Percentiles rank a stretch among this genome's conserved stretches.
Conservation (phyloP, 2,888 invertebrate species). For the Clusia tigrina region DNA sequence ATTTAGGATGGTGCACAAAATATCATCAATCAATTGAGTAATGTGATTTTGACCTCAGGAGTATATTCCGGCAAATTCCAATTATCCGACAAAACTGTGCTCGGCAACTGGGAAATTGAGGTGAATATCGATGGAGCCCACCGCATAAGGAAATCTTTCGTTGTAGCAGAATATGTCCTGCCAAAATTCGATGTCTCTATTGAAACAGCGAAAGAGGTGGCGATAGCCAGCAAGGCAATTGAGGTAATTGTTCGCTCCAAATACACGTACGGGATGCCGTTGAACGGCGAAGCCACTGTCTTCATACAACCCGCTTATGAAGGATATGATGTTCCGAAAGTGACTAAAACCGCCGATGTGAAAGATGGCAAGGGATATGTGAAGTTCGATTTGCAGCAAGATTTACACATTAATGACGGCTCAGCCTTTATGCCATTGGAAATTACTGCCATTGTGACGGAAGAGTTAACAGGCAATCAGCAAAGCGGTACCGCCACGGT, state of each 20-base stretch:
- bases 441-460: conserved; percentile 88
- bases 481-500: conserved; percentile 80
- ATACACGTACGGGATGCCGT: conserved; percentile 88
- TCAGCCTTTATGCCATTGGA: conserved; percentile 36
- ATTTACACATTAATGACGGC: conserved; percentile 69
- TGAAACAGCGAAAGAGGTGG: conserved; percentile 81
- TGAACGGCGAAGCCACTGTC: conserved; percentile 84
- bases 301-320: conserved; percentile 60
- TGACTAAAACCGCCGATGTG: conserved; percentile 75
- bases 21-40: conserved; percentile 81
- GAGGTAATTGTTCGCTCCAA: conserved; percentile 81
- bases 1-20: conserved; percentile 79
- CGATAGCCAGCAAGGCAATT: conserved; percentile 81
- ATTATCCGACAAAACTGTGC: conserved; percentile 81
- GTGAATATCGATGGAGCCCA: conserved; percentile 66
- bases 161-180: conserved; percentile 87
- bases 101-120: conserved; percentile 88
- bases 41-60: conserved; percentile 74
- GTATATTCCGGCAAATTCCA: conserved; percentile 79
- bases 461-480: conserved; percentile 80
- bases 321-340: conserved; percentile 24
- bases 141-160: conserved; percentile 51
- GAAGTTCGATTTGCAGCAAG: conserved; percentile 77
- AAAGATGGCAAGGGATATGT: conserved; percentile 76
- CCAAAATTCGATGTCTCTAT: conserved; percentile 93